Evolutionary conservation across 2,797 vertebrate genomes (phyloP), one percentile per base, ranked within the genome.

Genomic region (Buphagus erythrorhynchus): DNA sequence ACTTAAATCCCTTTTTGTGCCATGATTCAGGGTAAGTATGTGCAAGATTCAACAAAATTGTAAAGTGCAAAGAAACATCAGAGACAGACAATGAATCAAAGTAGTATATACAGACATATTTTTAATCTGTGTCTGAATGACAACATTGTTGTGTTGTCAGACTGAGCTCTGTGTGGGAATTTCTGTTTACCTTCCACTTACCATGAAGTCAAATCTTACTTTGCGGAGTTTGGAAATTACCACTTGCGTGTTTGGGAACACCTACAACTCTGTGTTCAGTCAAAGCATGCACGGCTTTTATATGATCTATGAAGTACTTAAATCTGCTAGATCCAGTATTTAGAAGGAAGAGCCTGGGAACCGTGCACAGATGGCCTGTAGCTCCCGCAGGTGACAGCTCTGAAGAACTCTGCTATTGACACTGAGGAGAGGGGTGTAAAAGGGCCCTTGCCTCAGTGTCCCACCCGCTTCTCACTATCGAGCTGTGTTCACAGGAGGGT

Each of bases 381-480:
- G 21, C 43, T 69, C 40, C 29, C 0, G 2, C 26, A 38, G 35
- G 17, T 0, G 0, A 4, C 6, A 54, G 36, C 22, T 8, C 11
- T 13, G 5, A 10, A 5, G 42, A 86, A 11, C 11, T n/a, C 29
- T 25, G 11, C 36, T 5, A 8, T n/a, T 51, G 11, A 21, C 4
- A 1, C 5, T 0, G 22, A 35, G 19, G 31, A 11, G 12, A 9
- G 9, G 16, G 16, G 2, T 13, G 24, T 29, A 3, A 31, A 68
- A 51, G 38, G 10, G 14, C 54, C 35, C 38, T 71, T 35, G 5
- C 20, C n/a, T 66, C 15, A 0, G 4, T 5, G 24, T 42, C 18
- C 20, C 20, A 29, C 16, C 4, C 0, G 2, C 55, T 11, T 29
- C 45, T 74, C 5, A 0, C 22, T 31, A 2, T 19, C 1, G 4